Percentiles rank a stretch among this genome's conserved stretches.
Evolutionary conservation across 2,113 vertebrate species (phyloP).

Genomic region (Actinemys pallida): DNA sequence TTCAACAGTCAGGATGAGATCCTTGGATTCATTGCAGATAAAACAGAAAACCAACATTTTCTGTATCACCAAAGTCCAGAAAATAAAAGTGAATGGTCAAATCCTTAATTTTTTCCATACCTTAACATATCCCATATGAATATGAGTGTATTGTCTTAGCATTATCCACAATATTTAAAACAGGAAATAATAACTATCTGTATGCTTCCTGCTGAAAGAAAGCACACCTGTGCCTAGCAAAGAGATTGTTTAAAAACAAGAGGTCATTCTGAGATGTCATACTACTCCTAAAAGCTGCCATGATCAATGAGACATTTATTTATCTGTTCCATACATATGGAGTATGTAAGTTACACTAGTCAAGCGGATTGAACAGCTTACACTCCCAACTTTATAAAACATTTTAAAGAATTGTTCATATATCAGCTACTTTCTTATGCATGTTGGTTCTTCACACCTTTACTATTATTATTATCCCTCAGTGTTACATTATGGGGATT

Average conservation of each 20-base stretch:
- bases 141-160: neutral
- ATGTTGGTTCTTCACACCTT: neutral
- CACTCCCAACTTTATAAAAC: neutral
- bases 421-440: neutral
- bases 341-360: neutral
- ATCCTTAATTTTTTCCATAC: neutral
- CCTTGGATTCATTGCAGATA: too few species aligned
- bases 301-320: neutral
- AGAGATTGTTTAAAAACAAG: neutral
- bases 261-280: neutral
- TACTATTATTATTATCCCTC: neutral
- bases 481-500: neutral
- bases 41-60: too few species aligned
- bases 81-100: neutral
- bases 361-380: neutral
- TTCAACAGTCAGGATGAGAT: neutral
- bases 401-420: neutral
- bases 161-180: neutral
- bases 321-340: neutral
- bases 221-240: neutral
- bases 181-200: neutral
- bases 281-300: too few species aligned
- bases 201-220: neutral
- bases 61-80: too few species aligned
- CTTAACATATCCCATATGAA: neutral